Evolutionary conservation across 2,113 vertebrate species (phyloP), one percentile per base, ranked within the genome.

Genomic region (Oryzias curvinotus): DNA sequence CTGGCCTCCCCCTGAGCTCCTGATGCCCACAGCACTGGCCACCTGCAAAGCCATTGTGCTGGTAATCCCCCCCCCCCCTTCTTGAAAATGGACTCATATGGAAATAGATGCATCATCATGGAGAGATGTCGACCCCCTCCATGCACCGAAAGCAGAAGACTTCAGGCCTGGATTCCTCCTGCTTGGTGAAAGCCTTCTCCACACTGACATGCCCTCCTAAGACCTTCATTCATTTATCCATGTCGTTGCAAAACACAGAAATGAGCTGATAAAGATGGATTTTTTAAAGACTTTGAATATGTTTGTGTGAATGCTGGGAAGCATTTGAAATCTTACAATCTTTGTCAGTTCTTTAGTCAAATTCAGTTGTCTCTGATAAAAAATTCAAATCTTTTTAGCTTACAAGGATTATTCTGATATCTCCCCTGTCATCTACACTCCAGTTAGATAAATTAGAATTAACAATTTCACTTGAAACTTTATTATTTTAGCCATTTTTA

Each of bases 31-130:
- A 44, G 63, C 45, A 73, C 62, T 84, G 74, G 46, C 72, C 77
- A 89, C 88, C 80, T 88, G 85, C 81, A 65, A 68, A 52, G 49
- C 71, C 69, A 72, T 90, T 90, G 84, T 88, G 68, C 71, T 84
- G 87, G 62, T 85, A 86, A 81, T 77, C 69, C 73, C 73, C 49
- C 56, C 57, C 65, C 68, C 73, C 73, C 49, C 56, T 57, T 62
- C 68, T 73, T 55, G 17, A 67, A 79, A 73, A 81, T 61, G 62
- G 73, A 75, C 81, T 80, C 62, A 44, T 54, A 87, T 90, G 77
- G 85, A 86, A 89, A 89, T 78, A 68, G 47, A 13, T 53, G 59
- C 44, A 77, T 87, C 85, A 77, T 77, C 42, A 86, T 80, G 74
- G 66, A 90, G 67, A 87, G 71, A 17, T 62, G 52, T 50, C 21